A percentile compares a stretch with the other conserved stretches of the same genome.
Conservation (phyloP, 2,888 invertebrate species). For the Drosophila putrida region DNA sequence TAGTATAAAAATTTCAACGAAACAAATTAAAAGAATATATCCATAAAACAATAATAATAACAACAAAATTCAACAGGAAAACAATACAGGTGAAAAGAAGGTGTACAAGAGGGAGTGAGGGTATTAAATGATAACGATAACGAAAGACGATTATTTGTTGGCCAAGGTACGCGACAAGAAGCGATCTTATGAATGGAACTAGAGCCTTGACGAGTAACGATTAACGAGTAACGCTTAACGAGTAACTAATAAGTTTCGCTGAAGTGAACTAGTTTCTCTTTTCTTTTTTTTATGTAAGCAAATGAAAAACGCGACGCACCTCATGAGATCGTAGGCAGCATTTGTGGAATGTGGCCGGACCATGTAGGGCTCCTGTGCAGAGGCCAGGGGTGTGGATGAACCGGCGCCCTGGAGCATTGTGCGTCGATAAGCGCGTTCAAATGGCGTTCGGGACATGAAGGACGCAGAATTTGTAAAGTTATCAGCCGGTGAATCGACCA, state of each 20-base stretch:
- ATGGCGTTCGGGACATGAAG: conserved; percentile 84
- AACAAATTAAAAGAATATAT: conserved; percentile 35
- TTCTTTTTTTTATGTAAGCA: conserved; percentile 24
- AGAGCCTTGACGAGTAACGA: conserved; percentile 16
- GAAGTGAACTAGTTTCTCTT: conserved; percentile 29
- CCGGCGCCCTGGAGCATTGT: conserved; percentile 81
- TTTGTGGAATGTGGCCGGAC: conserved; percentile 81
- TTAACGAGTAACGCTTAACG: conserved; percentile 34
- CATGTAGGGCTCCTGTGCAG: conserved; percentile 59
- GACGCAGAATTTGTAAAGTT: conserved; percentile 68
- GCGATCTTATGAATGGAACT: conserved; percentile 21
- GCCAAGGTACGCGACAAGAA: conserved; percentile 38
- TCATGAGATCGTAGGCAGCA: conserved; percentile 82
- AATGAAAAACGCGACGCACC: conserved; percentile 80
- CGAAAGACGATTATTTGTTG: conserved; percentile 9
- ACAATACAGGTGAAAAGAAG: conserved; percentile 30
- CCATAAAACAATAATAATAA: conserved; percentile 31
- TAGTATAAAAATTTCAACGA: conserved; percentile 50
- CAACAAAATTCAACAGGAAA: conserved; percentile 20
- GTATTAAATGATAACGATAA: conserved; percentile 18
- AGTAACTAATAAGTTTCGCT: conserved; percentile 30
- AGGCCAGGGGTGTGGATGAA: conserved; percentile 78
- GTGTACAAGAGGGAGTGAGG: neutral
- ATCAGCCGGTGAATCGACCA: conserved; percentile 71
- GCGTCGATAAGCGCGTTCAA: conserved; percentile 85